Conservation (phyloP, 2,113 vertebrate genomes). For the Propithecus coquereli region DNA sequence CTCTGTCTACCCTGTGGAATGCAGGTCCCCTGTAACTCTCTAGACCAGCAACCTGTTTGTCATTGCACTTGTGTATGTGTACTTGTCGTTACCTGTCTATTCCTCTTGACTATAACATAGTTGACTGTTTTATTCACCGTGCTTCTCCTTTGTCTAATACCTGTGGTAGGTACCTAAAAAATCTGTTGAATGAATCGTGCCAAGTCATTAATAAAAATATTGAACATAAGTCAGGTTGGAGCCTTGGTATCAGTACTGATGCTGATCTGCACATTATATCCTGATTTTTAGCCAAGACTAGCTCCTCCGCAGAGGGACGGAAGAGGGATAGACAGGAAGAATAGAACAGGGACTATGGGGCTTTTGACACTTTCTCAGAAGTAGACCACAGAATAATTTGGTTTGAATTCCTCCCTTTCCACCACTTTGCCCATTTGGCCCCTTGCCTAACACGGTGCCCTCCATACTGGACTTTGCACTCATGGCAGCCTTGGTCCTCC, state of each 20-base stretch:
- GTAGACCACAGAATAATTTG: neutral
- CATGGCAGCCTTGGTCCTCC: neutral
- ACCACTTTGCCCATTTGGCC: neutral
- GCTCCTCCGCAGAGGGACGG: neutral
- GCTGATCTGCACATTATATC: neutral
- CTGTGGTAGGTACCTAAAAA: neutral
- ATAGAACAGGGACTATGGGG: neutral
- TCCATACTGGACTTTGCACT: neutral
- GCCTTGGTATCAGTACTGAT: neutral
- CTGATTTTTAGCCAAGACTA: neutral
- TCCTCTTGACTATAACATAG: neutral
- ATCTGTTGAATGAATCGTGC: neutral
- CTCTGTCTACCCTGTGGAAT: neutral
- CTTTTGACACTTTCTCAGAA: neutral
- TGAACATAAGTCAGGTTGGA: neutral
- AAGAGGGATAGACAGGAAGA: neutral
- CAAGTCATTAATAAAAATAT: neutral
- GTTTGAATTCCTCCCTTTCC: neutral
- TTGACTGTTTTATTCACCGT: neutral
- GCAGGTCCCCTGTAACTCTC: neutral
- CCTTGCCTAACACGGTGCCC: fast-evolving
- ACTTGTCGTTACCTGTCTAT: neutral
- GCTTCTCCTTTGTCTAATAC: neutral
- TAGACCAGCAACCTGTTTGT: neutral
- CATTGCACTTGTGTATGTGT: neutral